Evolutionary conservation across 1,140 invertebrate species (phyloP), one percentile per base, ranked within the genome.

Genomic region (Ostrea denselamellosa): DNA sequence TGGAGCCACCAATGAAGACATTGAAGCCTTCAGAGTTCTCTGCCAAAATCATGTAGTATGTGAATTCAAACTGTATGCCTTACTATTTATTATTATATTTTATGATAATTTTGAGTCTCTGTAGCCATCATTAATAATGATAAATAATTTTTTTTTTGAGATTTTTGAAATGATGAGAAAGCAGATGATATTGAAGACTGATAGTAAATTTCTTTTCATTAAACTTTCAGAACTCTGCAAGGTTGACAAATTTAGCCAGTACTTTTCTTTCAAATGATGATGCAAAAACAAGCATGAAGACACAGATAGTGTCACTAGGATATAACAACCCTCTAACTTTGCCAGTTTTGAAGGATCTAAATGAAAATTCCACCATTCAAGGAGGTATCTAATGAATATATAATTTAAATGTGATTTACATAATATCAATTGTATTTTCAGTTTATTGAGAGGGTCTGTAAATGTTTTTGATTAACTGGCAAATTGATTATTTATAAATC

Each of bases 1-100:
- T 28, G 83, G 85, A 4, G 88, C 90, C 19, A 86, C 86, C 4
- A 81, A 85, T 52, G 77, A 86, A 51, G 88, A 90, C n/a, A 77
- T 89, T 62, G 84, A 89, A 19, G 86, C 51, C 5, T 89, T 85
- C 56, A 17, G 17, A 34, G 25, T 54, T 8, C 52, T 34, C 51
- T 52, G 51, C 51, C 51, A 25, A 28, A 10, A 85, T 25, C 12
- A 85, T 56, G 54, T n/a, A 53, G 82, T 83, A 52, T 58, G 82
- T 83, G 19, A n/a, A 62, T 62, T 7, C 5, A 62, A 62, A 19
- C 56, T 7, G 17, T 17, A n/a, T 62, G 17, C 17, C 17, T 62
- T 62, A 44, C 34, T 44, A 62, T 19, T n/a, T 5, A 19, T 19
- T 17, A n/a, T 19, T 19, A 19, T 7, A n/a, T 62, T 62, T 62